These are phyloP conservation scores for Prionailurus viverrinus DNA, from an alignment of 2,113 vertebrate species.

Conservation along the genomic window DNA sequence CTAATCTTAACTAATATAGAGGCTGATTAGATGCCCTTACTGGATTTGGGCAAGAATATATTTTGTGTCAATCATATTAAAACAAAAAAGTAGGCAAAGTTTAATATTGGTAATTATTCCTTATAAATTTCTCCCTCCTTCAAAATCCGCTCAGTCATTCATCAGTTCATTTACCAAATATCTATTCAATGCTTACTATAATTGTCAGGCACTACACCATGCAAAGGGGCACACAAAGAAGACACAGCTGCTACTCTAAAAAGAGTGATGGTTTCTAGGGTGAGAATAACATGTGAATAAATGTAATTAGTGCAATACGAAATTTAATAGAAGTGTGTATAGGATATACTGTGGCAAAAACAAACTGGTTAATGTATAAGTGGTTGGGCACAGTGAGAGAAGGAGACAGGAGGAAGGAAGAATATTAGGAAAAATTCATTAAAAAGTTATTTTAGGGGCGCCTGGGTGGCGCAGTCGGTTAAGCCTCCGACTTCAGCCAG, in stretches of 20 bases:
- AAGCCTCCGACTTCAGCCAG: too few species aligned
- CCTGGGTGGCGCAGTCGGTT: too few species aligned
- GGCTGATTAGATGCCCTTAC: background rate
- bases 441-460: background rate
- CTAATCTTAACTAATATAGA: background rate
- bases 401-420: background rate
- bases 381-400: background rate
- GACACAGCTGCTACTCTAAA: background rate
- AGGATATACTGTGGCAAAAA: background rate
- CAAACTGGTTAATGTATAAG: background rate
- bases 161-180: constrained; percentile 20
- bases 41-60: background rate
- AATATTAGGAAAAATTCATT: background rate
- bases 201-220: background rate
- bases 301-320: background rate
- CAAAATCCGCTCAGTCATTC: background rate
- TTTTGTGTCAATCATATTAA: background rate
- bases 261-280: background rate
- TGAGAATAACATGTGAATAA: background rate
- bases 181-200: constrained; percentile 16
- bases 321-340: background rate
- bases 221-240: background rate
- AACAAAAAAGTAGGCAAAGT: background rate
- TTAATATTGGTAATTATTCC: background rate
- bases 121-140: background rate